Evolutionary conservation across 2,888 invertebrate species (phyloP).

Genomic region (Drosophila barbarae): DNA sequence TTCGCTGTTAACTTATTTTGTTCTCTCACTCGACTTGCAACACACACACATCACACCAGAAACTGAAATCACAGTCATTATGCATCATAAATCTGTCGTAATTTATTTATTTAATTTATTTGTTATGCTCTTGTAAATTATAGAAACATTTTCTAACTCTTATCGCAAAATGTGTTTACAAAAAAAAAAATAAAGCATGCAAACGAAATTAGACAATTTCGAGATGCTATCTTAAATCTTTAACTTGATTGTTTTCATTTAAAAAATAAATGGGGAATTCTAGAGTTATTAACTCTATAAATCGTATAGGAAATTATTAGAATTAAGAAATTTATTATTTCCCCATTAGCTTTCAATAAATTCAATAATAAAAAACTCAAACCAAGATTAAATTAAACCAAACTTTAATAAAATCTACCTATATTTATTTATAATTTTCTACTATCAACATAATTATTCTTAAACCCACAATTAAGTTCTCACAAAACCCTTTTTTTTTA

Average conservation of each 20-base stretch:
- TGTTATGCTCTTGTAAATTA: slow-evolving; percentile 58
- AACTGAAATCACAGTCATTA: slow-evolving; percentile 24
- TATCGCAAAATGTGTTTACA: slow-evolving; percentile 55
- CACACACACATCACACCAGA: slow-evolving; percentile 2
- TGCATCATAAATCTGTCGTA: slow-evolving; percentile 33
- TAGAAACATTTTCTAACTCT: slow-evolving; percentile 43
- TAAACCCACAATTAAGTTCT: neutral
- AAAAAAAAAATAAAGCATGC: slow-evolving; percentile 46
- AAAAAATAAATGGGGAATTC: too few species aligned
- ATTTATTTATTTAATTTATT: slow-evolving; percentile 67
- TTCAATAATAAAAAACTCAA: neutral
- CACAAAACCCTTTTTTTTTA: neutral
- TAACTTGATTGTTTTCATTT: neutral
- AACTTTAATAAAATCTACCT: neutral
- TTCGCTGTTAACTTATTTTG: slow-evolving; percentile 45
- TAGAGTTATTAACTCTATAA: too few species aligned
- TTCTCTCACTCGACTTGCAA: slow-evolving; percentile 10
- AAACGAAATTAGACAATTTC: slow-evolving; percentile 15
- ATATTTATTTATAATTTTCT: neutral
- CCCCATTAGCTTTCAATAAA: neutral
- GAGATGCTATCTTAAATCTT: slow-evolving; percentile 20
- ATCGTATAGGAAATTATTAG: neutral
- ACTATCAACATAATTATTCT: neutral
- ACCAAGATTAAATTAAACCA: neutral
- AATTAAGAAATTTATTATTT: too few species aligned